phyloP scores from a whole-genome alignment of 2,113 vertebrate genomes.

The Lepus europaeus region DNA sequence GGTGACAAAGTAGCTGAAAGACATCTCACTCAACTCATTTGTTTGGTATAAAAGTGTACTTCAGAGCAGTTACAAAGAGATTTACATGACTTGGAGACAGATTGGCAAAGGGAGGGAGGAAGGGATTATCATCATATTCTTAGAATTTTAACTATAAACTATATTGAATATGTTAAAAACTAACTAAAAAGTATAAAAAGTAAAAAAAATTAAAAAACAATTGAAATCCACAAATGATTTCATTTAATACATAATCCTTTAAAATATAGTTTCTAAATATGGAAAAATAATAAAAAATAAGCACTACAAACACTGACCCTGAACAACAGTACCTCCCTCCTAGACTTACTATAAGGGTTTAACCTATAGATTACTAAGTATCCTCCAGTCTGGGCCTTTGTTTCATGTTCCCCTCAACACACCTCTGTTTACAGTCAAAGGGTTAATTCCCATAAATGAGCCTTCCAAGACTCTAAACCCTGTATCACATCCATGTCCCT shows the following conservation, averaged over 20 bases:
- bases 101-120: background rate
- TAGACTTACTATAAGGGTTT: background rate
- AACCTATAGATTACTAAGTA: background rate
- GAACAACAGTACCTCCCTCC: background rate
- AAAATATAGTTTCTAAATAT: background rate
- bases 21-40: background rate
- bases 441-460: background rate
- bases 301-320: background rate
- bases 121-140: too few relatives aligned
- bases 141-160: too few relatives aligned
- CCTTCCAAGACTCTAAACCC: background rate
- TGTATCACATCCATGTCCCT: background rate
- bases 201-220: background rate
- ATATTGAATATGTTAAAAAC: too few relatives aligned
- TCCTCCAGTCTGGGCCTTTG: background rate
- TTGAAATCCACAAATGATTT: background rate
- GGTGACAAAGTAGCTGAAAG: background rate
- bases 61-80: background rate
- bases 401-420: accelerated
- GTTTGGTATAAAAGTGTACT: background rate
- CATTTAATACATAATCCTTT: background rate
- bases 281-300: background rate
- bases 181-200: too few relatives aligned
- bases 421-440: background rate
- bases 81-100: background rate